Conservation (phyloP, 2,888 invertebrate genomes). For the Celastrina argiolus region DNA sequence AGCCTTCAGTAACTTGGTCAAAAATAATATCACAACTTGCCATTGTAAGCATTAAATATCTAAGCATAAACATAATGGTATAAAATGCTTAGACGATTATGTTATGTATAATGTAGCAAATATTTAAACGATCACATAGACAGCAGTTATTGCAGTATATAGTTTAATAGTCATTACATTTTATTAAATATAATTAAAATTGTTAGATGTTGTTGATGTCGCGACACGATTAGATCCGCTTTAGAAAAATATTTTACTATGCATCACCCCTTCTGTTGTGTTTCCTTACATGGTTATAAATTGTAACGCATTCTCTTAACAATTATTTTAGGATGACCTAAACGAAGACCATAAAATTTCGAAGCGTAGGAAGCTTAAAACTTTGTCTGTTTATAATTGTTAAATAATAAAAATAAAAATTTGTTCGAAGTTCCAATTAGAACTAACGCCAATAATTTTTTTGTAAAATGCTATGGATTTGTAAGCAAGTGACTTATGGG, state of each 20-base stretch:
- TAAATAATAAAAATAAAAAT: not conserved
- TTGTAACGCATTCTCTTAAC: not conserved
- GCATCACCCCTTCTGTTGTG: not conserved
- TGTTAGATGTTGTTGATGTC: not conserved
- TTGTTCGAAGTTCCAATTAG: too few relatives aligned
- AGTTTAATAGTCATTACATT: conserved; percentile 2
- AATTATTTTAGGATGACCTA: not conserved
- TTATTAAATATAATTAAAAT: conserved; percentile 21
- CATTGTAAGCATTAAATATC: too few relatives aligned
- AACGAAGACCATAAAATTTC: too few relatives aligned
- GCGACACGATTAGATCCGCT: not conserved
- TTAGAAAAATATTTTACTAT: not conserved
- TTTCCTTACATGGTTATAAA: not conserved
- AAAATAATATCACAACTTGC: too few relatives aligned
- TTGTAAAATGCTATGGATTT: too few relatives aligned
- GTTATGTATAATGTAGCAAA: not conserved
- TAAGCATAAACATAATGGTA: not conserved
- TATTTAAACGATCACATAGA: not conserved
- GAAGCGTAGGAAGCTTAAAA: too few relatives aligned
- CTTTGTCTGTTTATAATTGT: too few relatives aligned
- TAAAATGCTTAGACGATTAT: conserved; percentile 7
- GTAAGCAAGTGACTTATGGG: too few relatives aligned
- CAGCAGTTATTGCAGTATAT: conserved; percentile 3
- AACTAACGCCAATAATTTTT: too few relatives aligned
- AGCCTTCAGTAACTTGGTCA: too few relatives aligned